A percentile compares a stretch with the other conserved stretches of the same genome.
phyloP scores from a whole-genome alignment of 2,797 vertebrate species.

The Sebastes miniatus region DNA sequence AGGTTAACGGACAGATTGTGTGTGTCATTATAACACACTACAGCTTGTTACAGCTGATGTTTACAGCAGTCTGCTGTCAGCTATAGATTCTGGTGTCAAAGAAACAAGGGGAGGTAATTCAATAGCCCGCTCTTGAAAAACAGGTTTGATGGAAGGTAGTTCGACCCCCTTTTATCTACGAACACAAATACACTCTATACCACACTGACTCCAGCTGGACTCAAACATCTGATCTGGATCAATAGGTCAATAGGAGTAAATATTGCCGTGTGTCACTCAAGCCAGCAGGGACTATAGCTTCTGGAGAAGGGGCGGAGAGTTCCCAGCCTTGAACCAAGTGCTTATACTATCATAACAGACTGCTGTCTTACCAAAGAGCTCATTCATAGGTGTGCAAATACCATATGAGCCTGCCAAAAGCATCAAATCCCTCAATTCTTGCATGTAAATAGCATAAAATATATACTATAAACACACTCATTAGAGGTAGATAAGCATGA shows the following conservation, averaged over 20 bases:
- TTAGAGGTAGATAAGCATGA: not conserved
- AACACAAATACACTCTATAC: constrained; percentile 17
- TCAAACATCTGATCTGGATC: constrained; percentile 27
- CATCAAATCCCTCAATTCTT: not conserved
- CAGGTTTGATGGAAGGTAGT: not conserved
- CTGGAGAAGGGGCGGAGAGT: constrained; percentile 33
- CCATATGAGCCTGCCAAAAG: not conserved
- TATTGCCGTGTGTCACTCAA: constrained; percentile 41
- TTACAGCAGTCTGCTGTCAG: not conserved
- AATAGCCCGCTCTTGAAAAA: not conserved
- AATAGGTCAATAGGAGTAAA: constrained; percentile 52
- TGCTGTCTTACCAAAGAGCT: not conserved
- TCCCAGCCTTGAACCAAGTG: constrained; percentile 36
- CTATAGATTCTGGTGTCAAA: not conserved
- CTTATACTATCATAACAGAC: constrained; percentile 10
- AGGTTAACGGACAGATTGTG: not conserved
- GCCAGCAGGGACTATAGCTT: constrained; percentile 18
- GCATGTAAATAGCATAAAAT: not conserved
- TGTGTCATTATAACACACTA: not conserved
- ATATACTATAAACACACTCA: not conserved
- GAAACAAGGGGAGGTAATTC: constrained; percentile 20
- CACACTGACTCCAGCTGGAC: constrained; percentile 17
- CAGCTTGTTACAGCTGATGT: not conserved
- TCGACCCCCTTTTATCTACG: not conserved
- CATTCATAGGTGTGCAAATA: not conserved